A percentile compares a stretch with the other conserved stretches of the same genome.
Evolutionary conservation across 2,888 invertebrate genomes (phyloP).

Genomic region (Brachylomia viminalis): DNA sequence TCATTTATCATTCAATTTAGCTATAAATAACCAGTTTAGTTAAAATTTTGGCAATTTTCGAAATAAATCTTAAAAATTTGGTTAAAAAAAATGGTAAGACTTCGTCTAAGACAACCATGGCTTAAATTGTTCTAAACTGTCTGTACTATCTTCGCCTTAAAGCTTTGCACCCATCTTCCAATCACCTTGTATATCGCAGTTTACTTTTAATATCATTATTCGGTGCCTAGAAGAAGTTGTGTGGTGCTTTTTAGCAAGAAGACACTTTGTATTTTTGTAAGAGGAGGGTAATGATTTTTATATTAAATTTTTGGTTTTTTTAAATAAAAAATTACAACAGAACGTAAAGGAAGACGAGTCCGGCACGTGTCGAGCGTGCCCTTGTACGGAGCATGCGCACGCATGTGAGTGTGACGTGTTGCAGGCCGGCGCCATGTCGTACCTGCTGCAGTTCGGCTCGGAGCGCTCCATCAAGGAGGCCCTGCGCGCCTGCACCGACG

Average conservation of each 20-base stretch:
- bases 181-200: no score
- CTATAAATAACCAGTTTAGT: no score
- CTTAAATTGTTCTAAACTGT: no score
- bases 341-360: background rate
- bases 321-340: background rate
- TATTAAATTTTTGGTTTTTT: no score
- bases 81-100: no score
- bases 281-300: no score
- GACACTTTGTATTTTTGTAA: background rate
- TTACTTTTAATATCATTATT: background rate
- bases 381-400: background rate
- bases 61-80: no score
- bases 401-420: background rate
- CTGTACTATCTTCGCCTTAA: no score
- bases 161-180: no score
- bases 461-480: constrained; percentile 66
- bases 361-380: background rate
- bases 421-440: constrained; percentile 97
- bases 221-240: background rate
- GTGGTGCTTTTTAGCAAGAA: background rate
- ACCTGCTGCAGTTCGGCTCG: constrained; percentile 67
- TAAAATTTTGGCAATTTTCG: no score
- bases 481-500: constrained; percentile 34
- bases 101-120: no score
- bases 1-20: no score